phyloP scores from a whole-genome alignment of 2,888 invertebrate genomes.

The Imbricaverruca yamaguchii region DNA sequence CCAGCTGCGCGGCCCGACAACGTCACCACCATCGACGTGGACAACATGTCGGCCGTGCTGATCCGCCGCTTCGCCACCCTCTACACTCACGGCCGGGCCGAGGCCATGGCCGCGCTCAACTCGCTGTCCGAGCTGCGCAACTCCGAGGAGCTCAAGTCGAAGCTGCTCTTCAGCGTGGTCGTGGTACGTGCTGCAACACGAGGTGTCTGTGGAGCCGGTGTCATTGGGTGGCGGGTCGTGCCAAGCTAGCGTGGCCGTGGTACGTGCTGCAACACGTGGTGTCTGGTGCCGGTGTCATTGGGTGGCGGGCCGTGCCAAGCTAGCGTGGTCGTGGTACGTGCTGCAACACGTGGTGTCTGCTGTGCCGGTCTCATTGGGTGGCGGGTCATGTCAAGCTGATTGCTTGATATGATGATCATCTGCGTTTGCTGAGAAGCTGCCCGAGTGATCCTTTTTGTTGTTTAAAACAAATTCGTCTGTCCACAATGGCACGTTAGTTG shows the following conservation, averaged over 20 bases:
- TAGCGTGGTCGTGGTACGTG: slow-evolving; percentile 86
- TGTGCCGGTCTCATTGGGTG: neutral
- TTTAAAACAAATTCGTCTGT: too few relatives aligned
- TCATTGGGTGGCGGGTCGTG: neutral
- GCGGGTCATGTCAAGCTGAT: slow-evolving; percentile 30
- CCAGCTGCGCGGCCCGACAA: neutral
- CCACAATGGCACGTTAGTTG: too few relatives aligned
- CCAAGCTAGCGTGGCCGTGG: slow-evolving; percentile 73
- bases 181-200: slow-evolving; percentile 74
- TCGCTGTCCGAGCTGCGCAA: slow-evolving; percentile 69
- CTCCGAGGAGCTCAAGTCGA: slow-evolving; percentile 82
- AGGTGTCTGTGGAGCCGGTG: too few relatives aligned
- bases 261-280: too few relatives aligned
- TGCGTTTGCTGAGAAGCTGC: too few relatives aligned
- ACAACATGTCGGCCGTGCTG: slow-evolving; percentile 42
- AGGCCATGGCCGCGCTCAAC: slow-evolving; percentile 77
- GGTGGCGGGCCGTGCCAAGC: neutral
- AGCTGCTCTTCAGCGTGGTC: slow-evolving; percentile 90
- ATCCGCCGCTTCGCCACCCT: slow-evolving; percentile 74
- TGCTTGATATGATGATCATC: too few relatives aligned
- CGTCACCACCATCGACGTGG: slow-evolving; percentile 23
- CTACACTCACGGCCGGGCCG: slow-evolving; percentile 74
- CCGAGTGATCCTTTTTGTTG: too few relatives aligned
- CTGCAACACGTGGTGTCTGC: too few relatives aligned
- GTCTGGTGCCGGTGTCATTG: too few relatives aligned